Evolutionary conservation across 2,797 vertebrate genomes (phyloP).

Genomic region (Rousettus madagascariensis): DNA sequence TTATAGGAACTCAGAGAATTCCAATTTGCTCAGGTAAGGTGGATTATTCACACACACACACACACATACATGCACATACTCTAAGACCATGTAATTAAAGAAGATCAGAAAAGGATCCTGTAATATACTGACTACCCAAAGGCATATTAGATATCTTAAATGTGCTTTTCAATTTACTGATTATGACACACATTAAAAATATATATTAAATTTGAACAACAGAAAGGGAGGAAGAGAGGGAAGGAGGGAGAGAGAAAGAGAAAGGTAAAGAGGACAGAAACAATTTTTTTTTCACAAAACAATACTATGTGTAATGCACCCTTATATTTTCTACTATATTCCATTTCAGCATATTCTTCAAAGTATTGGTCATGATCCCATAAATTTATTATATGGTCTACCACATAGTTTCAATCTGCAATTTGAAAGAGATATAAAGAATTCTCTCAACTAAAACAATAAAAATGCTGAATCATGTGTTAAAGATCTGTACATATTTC

Average conservation of each 20-base stretch:
- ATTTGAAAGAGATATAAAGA: not conserved
- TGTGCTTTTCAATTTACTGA: not conserved
- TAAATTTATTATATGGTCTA: not conserved
- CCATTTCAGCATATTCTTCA: not conserved
- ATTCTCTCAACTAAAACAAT: not conserved
- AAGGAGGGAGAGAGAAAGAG: too few relatives aligned
- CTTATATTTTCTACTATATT: not conserved
- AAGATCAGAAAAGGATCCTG: not conserved
- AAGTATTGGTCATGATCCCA: not conserved
- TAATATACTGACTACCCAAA: not conserved
- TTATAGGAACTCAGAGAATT: constrained; percentile 11
- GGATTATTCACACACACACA: not conserved
- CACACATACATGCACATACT: not conserved
- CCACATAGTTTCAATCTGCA: not conserved
- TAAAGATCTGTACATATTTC: not conserved
- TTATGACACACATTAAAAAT: not conserved
- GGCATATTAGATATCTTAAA: not conserved
- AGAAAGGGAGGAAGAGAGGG: not conserved
- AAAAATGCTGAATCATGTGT: not conserved
- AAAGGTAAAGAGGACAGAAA: not conserved
- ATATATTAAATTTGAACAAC: not conserved
- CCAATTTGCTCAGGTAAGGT: not conserved
- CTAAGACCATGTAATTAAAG: not conserved
- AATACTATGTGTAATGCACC: not conserved
- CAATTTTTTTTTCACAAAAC: not conserved